Percentiles rank a stretch among this genome's conserved stretches.
These are phyloP conservation scores for Turritopsis dohrnii DNA, from an alignment of 30 jellyfish, hydroid and myxozoan species.

Conservation along the genomic window DNA sequence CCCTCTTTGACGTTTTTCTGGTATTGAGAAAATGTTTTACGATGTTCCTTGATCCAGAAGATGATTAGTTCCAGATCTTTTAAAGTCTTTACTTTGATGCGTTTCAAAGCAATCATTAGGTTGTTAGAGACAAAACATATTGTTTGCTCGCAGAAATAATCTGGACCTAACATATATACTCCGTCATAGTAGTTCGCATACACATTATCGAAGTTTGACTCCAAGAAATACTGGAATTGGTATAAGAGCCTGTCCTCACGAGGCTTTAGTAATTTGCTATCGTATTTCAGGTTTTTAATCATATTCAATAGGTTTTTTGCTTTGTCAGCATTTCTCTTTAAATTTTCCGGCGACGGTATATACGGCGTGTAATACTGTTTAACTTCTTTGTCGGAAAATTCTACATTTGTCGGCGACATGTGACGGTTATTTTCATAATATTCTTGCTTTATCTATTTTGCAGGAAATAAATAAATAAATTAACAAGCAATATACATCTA, in stretches of 20 bases:
- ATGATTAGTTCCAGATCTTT: slow-evolving; percentile 39
- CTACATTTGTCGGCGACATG: slow-evolving; percentile 24
- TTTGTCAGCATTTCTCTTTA: slow-evolving; percentile 53
- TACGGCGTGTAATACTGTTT: slow-evolving; percentile 43
- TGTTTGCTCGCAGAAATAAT: slow-evolving; percentile 64
- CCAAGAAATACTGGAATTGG: slow-evolving; percentile 45
- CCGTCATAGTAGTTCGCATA: slow-evolving; percentile 66
- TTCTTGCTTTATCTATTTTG: slow-evolving; percentile 17
- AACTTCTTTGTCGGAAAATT: slow-evolving; percentile 34
- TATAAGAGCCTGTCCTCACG: slow-evolving; percentile 58
- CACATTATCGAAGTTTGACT: slow-evolving; percentile 56
- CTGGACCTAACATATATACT: slow-evolving; percentile 82
- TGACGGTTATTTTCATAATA: slow-evolving; percentile 23
- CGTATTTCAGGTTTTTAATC: slow-evolving; percentile 21
- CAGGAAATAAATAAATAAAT: no score
- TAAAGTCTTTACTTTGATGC: slow-evolving; percentile 31
- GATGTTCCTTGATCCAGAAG: slow-evolving; percentile 49
- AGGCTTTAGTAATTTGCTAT: slow-evolving; percentile 36
- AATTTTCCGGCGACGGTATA: slow-evolving; percentile 46
- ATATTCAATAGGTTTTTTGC: slow-evolving; percentile 32
- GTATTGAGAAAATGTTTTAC: slow-evolving; percentile 50
- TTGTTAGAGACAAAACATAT: slow-evolving; percentile 49
- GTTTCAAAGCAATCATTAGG: slow-evolving; percentile 30
- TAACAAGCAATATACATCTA: no score
- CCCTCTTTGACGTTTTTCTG: slow-evolving; percentile 43